Conservation (phyloP, 2,888 invertebrate species). For the Eledona agricola region DNA sequence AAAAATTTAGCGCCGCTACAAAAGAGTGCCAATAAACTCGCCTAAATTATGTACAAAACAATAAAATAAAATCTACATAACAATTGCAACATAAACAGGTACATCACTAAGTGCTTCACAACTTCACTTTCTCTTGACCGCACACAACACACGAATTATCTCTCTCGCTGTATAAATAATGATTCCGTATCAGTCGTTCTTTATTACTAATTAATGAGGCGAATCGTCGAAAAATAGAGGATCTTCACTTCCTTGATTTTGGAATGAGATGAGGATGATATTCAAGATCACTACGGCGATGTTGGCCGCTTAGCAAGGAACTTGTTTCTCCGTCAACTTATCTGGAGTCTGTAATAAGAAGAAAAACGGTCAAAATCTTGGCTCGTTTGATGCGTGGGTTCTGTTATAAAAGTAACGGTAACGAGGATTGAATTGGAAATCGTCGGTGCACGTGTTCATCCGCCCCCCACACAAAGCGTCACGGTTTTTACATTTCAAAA, state of each 20-base stretch:
- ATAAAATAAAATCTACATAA: slow-evolving; percentile 61
- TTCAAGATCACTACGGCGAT: slow-evolving; percentile 34
- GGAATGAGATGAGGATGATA: slow-evolving; percentile 53
- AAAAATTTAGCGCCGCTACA: slow-evolving; percentile 37
- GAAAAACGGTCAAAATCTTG: slow-evolving; percentile 19
- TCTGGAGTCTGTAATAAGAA: slow-evolving; percentile 72
- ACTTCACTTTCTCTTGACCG: slow-evolving; percentile 36
- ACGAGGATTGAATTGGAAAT: slow-evolving; percentile 36
- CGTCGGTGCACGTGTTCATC: slow-evolving; percentile 51
- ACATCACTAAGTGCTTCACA: slow-evolving; percentile 58
- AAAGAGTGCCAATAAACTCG: slow-evolving; percentile 46
- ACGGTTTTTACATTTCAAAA: slow-evolving; percentile 53
- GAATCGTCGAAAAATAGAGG: slow-evolving; percentile 33
- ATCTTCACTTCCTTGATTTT: slow-evolving; percentile 35
- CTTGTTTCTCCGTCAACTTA: slow-evolving; percentile 69
- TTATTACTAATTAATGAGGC: slow-evolving; percentile 37
- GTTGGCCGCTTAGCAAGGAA: slow-evolving; percentile 42
- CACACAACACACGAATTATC: slow-evolving; percentile 39
- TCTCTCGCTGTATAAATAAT: slow-evolving; percentile 45
- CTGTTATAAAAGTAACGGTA: slow-evolving; percentile 32
- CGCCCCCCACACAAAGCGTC: slow-evolving; percentile 46
- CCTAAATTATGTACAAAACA: slow-evolving; percentile 52
- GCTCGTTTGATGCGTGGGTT: slow-evolving; percentile 20
- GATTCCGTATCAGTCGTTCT: slow-evolving; percentile 52
- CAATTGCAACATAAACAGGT: slow-evolving; percentile 63